Conservation (phyloP, 2,888 invertebrate species). For the Cetonia aurata region DNA sequence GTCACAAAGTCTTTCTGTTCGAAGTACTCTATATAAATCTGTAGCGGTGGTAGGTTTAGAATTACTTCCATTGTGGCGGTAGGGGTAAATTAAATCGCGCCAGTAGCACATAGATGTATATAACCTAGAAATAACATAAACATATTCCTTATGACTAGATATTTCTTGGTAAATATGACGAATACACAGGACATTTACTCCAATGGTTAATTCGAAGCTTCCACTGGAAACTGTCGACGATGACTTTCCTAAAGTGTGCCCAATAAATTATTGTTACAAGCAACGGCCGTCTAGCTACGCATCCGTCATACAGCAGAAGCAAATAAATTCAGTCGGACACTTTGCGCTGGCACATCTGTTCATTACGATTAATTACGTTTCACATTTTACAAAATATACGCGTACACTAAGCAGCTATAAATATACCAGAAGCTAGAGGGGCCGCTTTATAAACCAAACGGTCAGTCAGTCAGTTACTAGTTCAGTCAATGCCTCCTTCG, state of each 20-base stretch:
- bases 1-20: too few species aligned
- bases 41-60: too few species aligned
- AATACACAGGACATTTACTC: too few species aligned
- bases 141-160: too few species aligned
- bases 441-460: slow-evolving; percentile 14
- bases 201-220: too few species aligned
- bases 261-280: slow-evolving; percentile 19
- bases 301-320: slow-evolving; percentile 6
- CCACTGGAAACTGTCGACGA: slow-evolving; percentile 2
- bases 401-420: slow-evolving; percentile 3
- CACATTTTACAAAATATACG: slow-evolving; percentile 4
- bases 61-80: too few species aligned
- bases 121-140: too few species aligned
- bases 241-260: slow-evolving; percentile 19
- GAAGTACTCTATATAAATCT: too few species aligned
- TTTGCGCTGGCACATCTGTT: slow-evolving; percentile 18
- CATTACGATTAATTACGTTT: slow-evolving; percentile 35
- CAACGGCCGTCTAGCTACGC: not conserved
- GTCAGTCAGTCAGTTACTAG: slow-evolving; percentile 27
- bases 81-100: too few species aligned
- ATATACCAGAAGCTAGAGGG: slow-evolving; percentile 20
- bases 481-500: slow-evolving; percentile 24
- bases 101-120: too few species aligned
- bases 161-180: too few species aligned
- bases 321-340: slow-evolving; percentile 23